Base-by-base conservation (phyloP, 1,140 invertebrate species). In the Drosophila insularis region DNA sequence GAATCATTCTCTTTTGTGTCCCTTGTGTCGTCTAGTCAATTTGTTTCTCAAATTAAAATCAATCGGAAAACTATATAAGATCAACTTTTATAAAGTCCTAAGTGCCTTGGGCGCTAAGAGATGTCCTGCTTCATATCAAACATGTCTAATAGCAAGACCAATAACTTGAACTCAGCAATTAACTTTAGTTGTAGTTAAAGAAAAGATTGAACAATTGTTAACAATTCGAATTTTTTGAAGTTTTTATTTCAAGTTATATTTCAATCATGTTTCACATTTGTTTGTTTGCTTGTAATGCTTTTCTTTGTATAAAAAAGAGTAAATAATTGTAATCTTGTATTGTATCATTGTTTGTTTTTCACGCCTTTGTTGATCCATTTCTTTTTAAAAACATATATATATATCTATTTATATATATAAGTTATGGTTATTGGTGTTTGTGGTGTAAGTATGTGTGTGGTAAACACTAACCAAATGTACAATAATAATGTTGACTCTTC, bases 241-340 rank as follows among this genome's bases (percentile, higher is more conserved):
- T 89, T 86, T 87, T 89, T 89, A 89, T 89, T 89, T 87, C 82
- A 89, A 84, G 85, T 89, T 84, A 89, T 89, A 89, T 89, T 89
- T 89, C 84, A 89, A 86, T 90, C 89, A 90, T 89, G 81, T 90
- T 90, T 90, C 89, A 90, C 84, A 90, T 89, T 80, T 50, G n/a
- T 46, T 46, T 46, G 43, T 50, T 50, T 50, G 43, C 82, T 73
- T 84, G 67, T 89, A 87, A 87, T 89, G 80, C 72, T 80, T 87
- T 85, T 76, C 65, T 82, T 90, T 90, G 84, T 90, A 90, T 90
- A 90, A 90, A 90, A 90, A 90, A 90, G 79, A 80, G 84, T 89
- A 87, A 82, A 89, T 85, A 85, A 89, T 86, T 89, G 78, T 77
- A 80, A 66, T 89, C 86, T 46, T 89, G 79, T 76, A 68, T 86